These are phyloP conservation scores for Poliocrania exsul DNA, from an alignment of 2,797 vertebrate genomes.

Conservation along the genomic window DNA sequence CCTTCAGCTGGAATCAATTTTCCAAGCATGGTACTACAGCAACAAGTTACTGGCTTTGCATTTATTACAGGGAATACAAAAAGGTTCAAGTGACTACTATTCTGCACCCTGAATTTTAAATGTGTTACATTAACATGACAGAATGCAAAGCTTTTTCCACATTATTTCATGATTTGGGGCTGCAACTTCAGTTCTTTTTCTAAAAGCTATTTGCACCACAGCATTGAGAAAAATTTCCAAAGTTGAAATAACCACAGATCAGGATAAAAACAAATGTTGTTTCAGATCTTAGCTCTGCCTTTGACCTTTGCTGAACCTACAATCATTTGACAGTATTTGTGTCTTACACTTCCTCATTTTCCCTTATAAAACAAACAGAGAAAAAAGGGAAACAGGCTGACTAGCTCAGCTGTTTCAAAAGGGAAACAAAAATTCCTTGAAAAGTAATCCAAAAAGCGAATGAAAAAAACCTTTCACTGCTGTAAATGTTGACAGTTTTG, in stretches of 20 bases:
- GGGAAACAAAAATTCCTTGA: background rate
- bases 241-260: background rate
- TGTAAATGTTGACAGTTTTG: background rate
- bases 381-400: background rate
- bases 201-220: background rate
- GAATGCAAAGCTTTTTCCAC: background rate
- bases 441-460: background rate
- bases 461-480: background rate
- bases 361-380: background rate
- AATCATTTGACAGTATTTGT: background rate
- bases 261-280: background rate
- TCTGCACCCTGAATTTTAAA: background rate
- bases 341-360: background rate
- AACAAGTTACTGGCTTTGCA: background rate
- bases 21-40: background rate
- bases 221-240: background rate
- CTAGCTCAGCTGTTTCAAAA: background rate
- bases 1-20: background rate
- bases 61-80: background rate
- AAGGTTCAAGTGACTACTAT: background rate
- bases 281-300: background rate
- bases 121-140: background rate
- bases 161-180: background rate
- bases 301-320: background rate
- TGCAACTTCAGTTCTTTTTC: background rate